A percentile compares a stretch with the other conserved stretches of the same genome.
phyloP scores from a whole-genome alignment of 1,140 invertebrate genomes.

The Drosophila nikananu region DNA sequence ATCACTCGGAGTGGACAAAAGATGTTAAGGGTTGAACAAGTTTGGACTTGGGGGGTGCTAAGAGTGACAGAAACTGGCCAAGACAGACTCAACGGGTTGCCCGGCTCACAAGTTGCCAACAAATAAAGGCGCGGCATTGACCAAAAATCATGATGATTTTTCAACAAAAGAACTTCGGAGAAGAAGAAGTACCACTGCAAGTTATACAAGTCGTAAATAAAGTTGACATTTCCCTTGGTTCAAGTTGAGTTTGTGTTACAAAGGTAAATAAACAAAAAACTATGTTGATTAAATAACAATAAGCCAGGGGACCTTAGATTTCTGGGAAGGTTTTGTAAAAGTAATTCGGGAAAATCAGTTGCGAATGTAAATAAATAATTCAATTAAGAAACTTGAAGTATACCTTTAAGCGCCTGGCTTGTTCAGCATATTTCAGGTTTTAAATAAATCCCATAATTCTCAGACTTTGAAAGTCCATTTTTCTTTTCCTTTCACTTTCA shows the following conservation, averaged over 20 bases:
- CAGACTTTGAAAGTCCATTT: neutral
- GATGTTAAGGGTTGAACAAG: conserved; percentile 14
- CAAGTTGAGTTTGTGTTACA: neutral
- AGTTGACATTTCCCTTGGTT: conserved; percentile 12
- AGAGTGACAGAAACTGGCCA: conserved; percentile 12
- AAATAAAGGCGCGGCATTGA: conserved; percentile 19
- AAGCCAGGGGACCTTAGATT: too few relatives aligned
- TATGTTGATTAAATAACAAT: conserved; percentile 14
- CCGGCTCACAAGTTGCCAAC: conserved; percentile 24
- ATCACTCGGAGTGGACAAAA: conserved; percentile 24
- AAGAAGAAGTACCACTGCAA: neutral
- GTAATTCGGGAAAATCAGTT: neutral
- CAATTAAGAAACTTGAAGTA: neutral
- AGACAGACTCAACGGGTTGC: conserved; percentile 2
- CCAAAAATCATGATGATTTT: conserved; percentile 22
- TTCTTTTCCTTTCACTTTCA: neutral
- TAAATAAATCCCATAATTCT: neutral
- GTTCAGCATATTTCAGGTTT: neutral
- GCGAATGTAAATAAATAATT: neutral
- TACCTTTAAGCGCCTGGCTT: neutral
- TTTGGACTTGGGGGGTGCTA: neutral
- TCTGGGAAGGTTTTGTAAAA: neutral
- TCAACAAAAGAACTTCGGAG: neutral
- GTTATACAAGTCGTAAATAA: conserved; percentile 12
- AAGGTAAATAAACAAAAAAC: conserved; percentile 1